Evolutionary conservation across 2,888 invertebrate genomes (phyloP).

Genomic region (Aleiodes leptofemur): DNA sequence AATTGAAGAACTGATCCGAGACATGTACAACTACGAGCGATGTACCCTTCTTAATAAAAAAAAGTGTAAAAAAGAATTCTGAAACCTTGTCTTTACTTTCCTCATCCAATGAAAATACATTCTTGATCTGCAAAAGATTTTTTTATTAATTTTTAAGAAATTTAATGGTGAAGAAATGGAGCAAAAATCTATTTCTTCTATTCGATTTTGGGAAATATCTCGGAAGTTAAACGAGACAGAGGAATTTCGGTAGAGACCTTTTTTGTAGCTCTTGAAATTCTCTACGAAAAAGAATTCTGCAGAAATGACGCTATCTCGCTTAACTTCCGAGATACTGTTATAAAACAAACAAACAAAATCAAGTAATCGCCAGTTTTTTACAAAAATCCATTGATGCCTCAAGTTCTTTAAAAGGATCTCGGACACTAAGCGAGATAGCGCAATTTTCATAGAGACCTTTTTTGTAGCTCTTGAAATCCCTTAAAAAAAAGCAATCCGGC

Average conservation of each 20-base stretch:
- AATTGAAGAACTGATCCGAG: constrained; percentile 44
- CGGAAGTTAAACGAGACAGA: not conserved
- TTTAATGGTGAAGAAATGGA: not conserved
- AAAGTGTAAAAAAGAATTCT: constrained; percentile 39
- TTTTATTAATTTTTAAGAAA: not conserved
- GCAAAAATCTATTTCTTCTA: not conserved
- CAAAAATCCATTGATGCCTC: too few relatives aligned
- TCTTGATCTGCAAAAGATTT: not conserved
- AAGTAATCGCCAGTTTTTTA: too few relatives aligned
- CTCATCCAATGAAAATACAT: not conserved
- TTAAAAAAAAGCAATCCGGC: too few relatives aligned
- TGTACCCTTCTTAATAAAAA: constrained; percentile 58
- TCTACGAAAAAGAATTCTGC: too few relatives aligned
- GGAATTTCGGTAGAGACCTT: not conserved
- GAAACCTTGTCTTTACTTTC: constrained; percentile 33
- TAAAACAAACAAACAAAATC: too few relatives aligned
- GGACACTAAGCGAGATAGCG: too few relatives aligned
- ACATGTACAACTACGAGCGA: constrained; percentile 50
- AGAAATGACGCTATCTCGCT: too few relatives aligned
- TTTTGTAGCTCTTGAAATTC: too few relatives aligned
- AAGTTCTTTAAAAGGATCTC: too few relatives aligned
- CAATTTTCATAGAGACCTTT: too few relatives aligned
- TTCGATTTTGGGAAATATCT: not conserved
- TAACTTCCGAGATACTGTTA: too few relatives aligned
- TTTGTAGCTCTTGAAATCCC: too few relatives aligned